A percentile compares a stretch with the other conserved stretches of the same genome.
phyloP scores from a whole-genome alignment of 1,140 invertebrate species.

The Nephotettix cincticeps region DNA sequence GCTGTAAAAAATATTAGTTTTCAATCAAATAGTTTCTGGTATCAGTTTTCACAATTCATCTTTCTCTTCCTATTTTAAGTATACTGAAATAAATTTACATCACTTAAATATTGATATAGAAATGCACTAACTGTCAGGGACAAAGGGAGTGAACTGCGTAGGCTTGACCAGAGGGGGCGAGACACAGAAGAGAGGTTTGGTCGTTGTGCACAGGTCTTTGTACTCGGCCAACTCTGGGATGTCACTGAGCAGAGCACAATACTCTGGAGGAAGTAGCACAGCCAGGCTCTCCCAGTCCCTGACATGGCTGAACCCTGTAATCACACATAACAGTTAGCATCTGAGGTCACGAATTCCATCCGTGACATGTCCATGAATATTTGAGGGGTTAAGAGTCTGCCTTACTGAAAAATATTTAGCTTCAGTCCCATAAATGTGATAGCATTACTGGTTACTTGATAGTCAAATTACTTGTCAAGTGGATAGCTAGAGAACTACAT shows the following conservation, averaged over 20 bases:
- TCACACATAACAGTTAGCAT: too few species aligned
- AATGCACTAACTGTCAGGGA: conserved; percentile 33
- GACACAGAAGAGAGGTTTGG: conserved; percentile 65
- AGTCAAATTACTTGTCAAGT: too few species aligned
- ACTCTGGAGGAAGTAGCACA: conserved; percentile 80
- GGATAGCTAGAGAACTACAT: too few species aligned
- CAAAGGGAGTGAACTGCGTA: conserved; percentile 24
- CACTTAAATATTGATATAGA: not conserved
- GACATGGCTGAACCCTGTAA: conserved; percentile 67
- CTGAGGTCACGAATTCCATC: too few species aligned
- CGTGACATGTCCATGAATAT: too few species aligned
- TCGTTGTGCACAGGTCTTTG: conserved; percentile 49
- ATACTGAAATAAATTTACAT: not conserved
- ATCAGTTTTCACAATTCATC: conserved; percentile 49
- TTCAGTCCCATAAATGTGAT: too few species aligned
- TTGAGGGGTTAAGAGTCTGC: too few species aligned
- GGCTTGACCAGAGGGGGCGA: conserved; percentile 51
- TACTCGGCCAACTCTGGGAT: conserved; percentile 67
- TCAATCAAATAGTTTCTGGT: conserved; percentile 48
- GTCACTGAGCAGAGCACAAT: conserved; percentile 68
- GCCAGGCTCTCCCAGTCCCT: conserved; percentile 90
- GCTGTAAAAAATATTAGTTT: too few species aligned
- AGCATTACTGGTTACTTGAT: too few species aligned
- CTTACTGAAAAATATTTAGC: too few species aligned
- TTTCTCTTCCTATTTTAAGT: not conserved